Evolutionary conservation across 2,888 invertebrate genomes (phyloP), one percentile per base, ranked within the genome.

Genomic region (Rhogogaster chlorosoma): DNA sequence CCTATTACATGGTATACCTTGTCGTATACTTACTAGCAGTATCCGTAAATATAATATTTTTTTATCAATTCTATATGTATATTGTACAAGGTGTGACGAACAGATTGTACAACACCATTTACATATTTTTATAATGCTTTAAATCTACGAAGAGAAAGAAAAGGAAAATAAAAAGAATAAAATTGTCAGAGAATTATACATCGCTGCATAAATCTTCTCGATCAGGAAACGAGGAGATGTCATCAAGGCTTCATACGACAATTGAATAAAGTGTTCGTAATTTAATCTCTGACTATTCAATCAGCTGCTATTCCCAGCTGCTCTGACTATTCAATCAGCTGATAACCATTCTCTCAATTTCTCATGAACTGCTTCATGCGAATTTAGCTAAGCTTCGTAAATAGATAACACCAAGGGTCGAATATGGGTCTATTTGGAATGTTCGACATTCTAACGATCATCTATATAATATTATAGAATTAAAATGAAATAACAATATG

Each of bases 381-480:
- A 61, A 26, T 22, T 7, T 12, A 61, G 12, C 64, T 26, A 64
- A 15, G 15, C 26, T 15, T 64, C 18, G 70, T 12, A 18, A 38
- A 70, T 18, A n/a, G n/a, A n/a, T n/a, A n/a, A n/a, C n/a, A 70
- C 32, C 70, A 70, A 36, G n/a, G n/a, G 18, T 70, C 36, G n/a
- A 70, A 36, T 10, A 70, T n/a, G 36, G 6, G 15, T 18, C 70
- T 36, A 70, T 70, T 36, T 70, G 70, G 70, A 70, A 70, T 70
- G 70, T 70, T 36, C 2, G 15, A 36, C 36, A 70, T 70, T 36
- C 15, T 26, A 61, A 26, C 2, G 26, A 61, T 61, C 61, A 10
- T 61, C 10, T 61, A 10, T 61, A 1, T 61, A 6, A 61, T 61
- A 4, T 57, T 61, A n/a, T 6, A n/a, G 26, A 61, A 61, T 61